These are phyloP conservation scores for Phalera bucephala DNA, from an alignment of 2,888 invertebrate genomes.

Conservation along the genomic window DNA sequence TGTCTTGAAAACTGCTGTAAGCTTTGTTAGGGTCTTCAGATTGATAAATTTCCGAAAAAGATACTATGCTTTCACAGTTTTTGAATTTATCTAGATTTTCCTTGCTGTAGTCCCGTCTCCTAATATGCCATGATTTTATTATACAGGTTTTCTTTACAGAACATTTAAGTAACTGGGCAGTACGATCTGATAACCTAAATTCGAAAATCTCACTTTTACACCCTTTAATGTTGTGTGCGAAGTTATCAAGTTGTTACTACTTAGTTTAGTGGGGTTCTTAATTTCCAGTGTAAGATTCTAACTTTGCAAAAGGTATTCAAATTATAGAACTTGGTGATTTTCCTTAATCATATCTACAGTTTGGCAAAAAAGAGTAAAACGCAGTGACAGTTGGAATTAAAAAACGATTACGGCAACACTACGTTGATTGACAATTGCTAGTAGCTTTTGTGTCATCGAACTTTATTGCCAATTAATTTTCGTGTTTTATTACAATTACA, in stretches of 20 bases:
- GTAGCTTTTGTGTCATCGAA: too few species aligned
- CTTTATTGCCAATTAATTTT: too few species aligned
- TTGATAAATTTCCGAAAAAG: conserved; percentile 1
- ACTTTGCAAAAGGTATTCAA: neutral
- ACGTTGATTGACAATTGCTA: too few species aligned
- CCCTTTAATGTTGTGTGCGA: too few species aligned
- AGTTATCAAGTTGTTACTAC: neutral
- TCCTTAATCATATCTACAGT: neutral
- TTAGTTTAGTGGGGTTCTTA: neutral
- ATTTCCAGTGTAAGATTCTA: neutral
- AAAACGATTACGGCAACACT: too few species aligned
- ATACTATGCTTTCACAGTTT: neutral
- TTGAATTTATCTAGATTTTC: conserved; percentile 1
- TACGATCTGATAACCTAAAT: conserved; percentile 1
- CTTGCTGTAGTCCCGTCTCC: too few species aligned
- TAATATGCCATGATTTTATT: too few species aligned
- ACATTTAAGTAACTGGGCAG: neutral
- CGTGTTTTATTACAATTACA: too few species aligned
- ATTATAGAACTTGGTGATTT: neutral
- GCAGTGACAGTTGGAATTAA: too few species aligned
- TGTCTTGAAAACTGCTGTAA: neutral
- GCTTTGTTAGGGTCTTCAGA: conserved; percentile 1
- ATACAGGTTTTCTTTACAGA: neutral
- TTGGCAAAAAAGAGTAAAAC: too few species aligned
- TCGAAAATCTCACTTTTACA: neutral